These are phyloP conservation scores for Alethe castanea DNA, from an alignment of 2,113 vertebrate genomes.

Conservation along the genomic window DNA sequence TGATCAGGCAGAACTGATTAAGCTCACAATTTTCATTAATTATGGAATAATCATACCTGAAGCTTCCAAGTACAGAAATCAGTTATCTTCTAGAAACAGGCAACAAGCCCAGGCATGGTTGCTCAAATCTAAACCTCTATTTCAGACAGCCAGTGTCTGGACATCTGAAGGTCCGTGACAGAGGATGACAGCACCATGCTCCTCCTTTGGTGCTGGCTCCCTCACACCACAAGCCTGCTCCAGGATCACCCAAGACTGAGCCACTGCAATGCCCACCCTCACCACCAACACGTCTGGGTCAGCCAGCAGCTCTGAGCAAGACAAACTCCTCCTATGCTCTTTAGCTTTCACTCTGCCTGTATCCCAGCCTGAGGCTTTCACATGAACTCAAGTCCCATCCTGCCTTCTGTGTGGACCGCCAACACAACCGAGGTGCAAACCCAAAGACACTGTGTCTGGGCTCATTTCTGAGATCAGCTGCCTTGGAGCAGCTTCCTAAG, in stretches of 20 bases:
- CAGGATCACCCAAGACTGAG: background rate
- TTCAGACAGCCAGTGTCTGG: background rate
- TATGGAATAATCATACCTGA: background rate
- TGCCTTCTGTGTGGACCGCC: rapidly evolving
- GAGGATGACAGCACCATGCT: rapidly evolving
- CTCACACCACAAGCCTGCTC: background rate
- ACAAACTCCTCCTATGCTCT: rapidly evolving
- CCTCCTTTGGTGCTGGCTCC: background rate
- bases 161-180: rapidly evolving
- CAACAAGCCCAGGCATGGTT: rapidly evolving
- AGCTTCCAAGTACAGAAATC: background rate
- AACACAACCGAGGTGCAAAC: rapidly evolving
- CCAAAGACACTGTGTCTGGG: background rate
- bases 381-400: rapidly evolving
- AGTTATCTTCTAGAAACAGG: background rate
- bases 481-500: background rate
- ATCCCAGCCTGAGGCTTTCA: rapidly evolving
- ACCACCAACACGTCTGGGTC: rapidly evolving
- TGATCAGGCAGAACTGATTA: background rate
- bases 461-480: background rate
- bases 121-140: background rate
- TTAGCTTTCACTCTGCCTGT: background rate
- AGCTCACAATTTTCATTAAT: background rate
- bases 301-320: background rate
- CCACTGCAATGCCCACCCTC: background rate